phyloP scores from a whole-genome alignment of 2,888 invertebrate genomes.

The Mayetiola destructor region DNA sequence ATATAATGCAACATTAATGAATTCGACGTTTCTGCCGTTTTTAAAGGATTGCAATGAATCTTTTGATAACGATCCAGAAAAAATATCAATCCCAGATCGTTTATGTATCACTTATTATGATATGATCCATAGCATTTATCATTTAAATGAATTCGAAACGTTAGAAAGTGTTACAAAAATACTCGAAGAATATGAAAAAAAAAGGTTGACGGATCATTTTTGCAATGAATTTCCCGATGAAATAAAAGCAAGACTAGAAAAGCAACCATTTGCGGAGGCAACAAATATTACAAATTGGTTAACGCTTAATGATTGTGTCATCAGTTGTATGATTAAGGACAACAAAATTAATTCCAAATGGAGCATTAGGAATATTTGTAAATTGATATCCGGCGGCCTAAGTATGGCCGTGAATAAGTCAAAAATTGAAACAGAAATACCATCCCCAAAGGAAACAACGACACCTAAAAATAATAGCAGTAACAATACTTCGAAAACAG shows the following conservation, averaged over 20 bases:
- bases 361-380: background rate
- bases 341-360: background rate
- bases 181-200: background rate
- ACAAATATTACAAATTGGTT: background rate
- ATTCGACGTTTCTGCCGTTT: constrained; percentile 1
- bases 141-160: background rate
- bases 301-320: background rate
- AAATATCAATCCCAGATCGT: background rate
- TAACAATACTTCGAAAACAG: no score
- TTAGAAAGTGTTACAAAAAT: background rate
- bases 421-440: no score
- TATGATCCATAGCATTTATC: constrained; percentile 11
- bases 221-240: background rate
- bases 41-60: background rate
- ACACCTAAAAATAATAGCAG: no score
- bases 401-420: no score
- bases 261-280: background rate
- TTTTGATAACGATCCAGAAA: background rate
- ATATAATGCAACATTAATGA: background rate
- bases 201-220: background rate
- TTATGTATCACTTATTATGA: background rate
- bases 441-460: no score
- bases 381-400: background rate
- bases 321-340: background rate
- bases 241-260: background rate